Conservation (phyloP, 2,797 vertebrate genomes). For the Lacerta viridis region DNA sequence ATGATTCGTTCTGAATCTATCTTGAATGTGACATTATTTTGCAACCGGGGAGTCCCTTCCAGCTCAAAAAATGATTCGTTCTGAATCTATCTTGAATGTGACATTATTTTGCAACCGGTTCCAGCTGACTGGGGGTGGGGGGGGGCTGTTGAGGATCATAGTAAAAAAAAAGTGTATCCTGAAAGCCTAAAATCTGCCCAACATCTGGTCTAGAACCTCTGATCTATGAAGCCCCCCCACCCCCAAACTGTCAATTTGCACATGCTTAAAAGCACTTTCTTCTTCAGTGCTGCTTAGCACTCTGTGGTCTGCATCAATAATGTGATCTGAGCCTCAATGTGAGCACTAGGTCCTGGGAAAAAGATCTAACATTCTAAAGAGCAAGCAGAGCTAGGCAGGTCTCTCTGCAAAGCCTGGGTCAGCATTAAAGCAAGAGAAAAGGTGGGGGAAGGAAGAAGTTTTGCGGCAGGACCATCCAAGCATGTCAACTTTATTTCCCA, state of each 20-base stretch:
- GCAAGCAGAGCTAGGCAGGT: neutral
- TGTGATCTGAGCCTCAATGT: neutral
- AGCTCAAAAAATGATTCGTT: neutral
- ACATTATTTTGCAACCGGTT: neutral
- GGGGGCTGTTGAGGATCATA: neutral
- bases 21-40: neutral
- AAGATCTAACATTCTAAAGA: neutral
- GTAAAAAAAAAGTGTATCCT: neutral
- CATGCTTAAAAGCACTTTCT: neutral
- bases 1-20: too few species aligned
- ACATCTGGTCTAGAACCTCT: neutral
- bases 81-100: neutral
- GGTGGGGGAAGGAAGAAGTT: neutral
- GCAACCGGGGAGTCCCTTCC: neutral
- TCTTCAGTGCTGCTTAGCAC: neutral
- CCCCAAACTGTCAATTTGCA: neutral
- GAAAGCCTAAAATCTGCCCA: neutral
- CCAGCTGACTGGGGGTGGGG: neutral
- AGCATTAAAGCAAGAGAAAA: neutral
- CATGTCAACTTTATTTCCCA: neutral
- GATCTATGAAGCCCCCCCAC: neutral
- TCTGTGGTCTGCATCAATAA: too few species aligned
- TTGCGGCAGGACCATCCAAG: neutral
- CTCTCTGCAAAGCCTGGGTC: neutral
- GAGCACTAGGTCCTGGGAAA: neutral